Evolutionary conservation across 2,113 vertebrate species (phyloP), one percentile per base, ranked within the genome.

Genomic region (Perognathus longimembris): DNA sequence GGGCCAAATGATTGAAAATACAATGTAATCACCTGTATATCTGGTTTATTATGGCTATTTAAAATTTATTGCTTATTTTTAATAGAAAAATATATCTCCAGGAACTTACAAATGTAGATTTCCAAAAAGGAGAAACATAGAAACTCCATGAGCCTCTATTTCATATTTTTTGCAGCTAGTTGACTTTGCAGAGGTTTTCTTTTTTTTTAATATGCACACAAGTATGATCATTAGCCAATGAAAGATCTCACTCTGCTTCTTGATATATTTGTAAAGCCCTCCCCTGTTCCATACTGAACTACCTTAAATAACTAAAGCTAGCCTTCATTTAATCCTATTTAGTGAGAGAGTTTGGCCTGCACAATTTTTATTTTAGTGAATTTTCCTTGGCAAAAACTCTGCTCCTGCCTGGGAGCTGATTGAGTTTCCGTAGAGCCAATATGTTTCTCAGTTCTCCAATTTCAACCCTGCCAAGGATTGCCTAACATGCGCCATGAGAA

Each of bases 381-480:
- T 97, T 95, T 87, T 90, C 70, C 74, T 97, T 96, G 50, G 79
- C 95, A 89, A 85, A 96, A 76, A 17, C 71, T 88, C 93, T 95
- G 73, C 88, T 97, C 75, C 88, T 96, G 32, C 66, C 95, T 95
- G 74, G 71, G 88, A 96, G 63, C 91, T 45, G 9, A 88, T 34
- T 94, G 94, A 96, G 63, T 92, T 97, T 97, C 86, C 89, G 36
- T 90, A 92, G 80, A 94, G 94, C 59, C 61, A 96, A 50, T 91
- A 97, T 97, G 83, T 91, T 96, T 94, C 88, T 95, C 86, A 96
- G 91, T 93, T 95, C 95, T 93, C 94, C 90, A 95, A 85, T 97
- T 96, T 85, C 95, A 95, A 71, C 85, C 61, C 85, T 98, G 98
- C 97, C 97, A 98, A 97, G 80, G 96, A 97, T 97, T 96, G 95